Evolutionary conservation across 1,140 invertebrate species (phyloP).

Genomic region (Camponotus floridanus): DNA sequence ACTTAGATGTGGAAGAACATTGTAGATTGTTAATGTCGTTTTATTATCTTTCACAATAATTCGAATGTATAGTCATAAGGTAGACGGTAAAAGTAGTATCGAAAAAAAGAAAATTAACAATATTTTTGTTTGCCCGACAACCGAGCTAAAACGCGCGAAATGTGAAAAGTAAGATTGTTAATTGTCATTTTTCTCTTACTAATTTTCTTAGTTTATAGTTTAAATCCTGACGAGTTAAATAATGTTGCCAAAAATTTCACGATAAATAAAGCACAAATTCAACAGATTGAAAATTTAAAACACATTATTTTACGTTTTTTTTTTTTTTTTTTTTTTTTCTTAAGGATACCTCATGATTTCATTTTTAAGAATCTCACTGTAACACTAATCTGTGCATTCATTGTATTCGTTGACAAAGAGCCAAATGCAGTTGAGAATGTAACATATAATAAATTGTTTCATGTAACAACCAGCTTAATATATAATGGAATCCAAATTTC

Average conservation of each 20-base stretch:
- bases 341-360: constrained; percentile 14
- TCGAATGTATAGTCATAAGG: constrained; percentile 37
- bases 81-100: constrained; percentile 48
- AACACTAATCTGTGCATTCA: constrained; percentile 33
- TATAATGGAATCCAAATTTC: constrained; percentile 33
- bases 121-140: not conserved
- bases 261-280: constrained; percentile 17
- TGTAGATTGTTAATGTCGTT: constrained; percentile 51
- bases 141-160: constrained; percentile 11
- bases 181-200: not conserved
- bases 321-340: not conserved
- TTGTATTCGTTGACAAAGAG: constrained; percentile 11
- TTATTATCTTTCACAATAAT: constrained; percentile 45
- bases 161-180: constrained; percentile 33
- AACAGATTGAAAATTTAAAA: not conserved
- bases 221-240: not conserved
- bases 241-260: constrained; percentile 1
- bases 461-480: constrained; percentile 43
- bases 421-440: constrained; percentile 34
- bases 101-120: constrained; percentile 35
- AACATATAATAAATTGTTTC: constrained; percentile 47
- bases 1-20: constrained; percentile 27
- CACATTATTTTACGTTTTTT: not conserved
- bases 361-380: not conserved
- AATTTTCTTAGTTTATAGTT: not conserved